A percentile compares a stretch with the other conserved stretches of the same genome.
Evolutionary conservation across 1,140 invertebrate species (phyloP).

Genomic region (Lethocerus indicus): DNA sequence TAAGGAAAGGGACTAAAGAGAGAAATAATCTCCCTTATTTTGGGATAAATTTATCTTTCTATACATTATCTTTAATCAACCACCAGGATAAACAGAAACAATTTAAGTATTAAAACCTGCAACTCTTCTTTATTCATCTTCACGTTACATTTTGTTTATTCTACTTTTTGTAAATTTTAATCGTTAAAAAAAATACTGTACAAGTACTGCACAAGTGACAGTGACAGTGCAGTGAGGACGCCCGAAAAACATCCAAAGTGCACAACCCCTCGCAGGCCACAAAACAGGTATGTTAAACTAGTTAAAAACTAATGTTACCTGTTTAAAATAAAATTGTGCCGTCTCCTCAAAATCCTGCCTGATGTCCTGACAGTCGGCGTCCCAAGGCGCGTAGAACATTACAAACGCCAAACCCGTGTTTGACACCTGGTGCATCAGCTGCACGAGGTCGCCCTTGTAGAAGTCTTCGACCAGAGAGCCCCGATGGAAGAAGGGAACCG

Average conservation of each 20-base stretch:
- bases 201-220: too few relatives aligned
- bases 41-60: too few relatives aligned
- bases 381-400: slow-evolving; percentile 84
- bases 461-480: slow-evolving; percentile 49
- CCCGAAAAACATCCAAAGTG: neutral
- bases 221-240: neutral
- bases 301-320: slow-evolving; percentile 28
- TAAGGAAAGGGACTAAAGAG: too few relatives aligned
- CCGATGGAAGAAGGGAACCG: slow-evolving; percentile 43
- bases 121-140: too few relatives aligned
- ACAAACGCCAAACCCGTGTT: slow-evolving; percentile 54
- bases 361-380: slow-evolving; percentile 55
- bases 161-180: too few relatives aligned
- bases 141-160: too few relatives aligned
- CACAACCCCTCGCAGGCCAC: neutral
- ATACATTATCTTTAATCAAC: too few relatives aligned
- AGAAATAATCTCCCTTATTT: too few relatives aligned
- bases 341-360: slow-evolving; percentile 52
- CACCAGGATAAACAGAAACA: too few relatives aligned
- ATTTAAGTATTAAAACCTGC: too few relatives aligned
- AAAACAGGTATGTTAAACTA: neutral
- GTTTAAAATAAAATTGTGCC: slow-evolving; percentile 45
- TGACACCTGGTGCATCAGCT: slow-evolving; percentile 37
- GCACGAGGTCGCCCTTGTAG: slow-evolving; percentile 47
- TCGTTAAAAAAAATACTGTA: too few relatives aligned